Percentiles rank a stretch among this genome's conserved stretches.
These are phyloP conservation scores for Alces alces DNA, from an alignment of 2,113 vertebrate species.

Conservation along the genomic window DNA sequence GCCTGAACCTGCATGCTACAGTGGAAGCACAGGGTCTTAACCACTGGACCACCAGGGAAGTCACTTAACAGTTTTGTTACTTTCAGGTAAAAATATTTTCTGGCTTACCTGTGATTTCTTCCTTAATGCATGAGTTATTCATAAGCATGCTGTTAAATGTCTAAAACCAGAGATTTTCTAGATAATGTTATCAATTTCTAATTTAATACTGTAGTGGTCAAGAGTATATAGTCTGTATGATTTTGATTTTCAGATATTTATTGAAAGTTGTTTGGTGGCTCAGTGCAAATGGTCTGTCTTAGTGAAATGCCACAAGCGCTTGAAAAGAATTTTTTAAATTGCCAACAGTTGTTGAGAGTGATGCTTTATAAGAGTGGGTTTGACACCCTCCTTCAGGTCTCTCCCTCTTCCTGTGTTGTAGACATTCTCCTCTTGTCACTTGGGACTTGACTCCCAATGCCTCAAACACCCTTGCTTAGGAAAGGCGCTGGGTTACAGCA, in stretches of 20 bases:
- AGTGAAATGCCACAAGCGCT: neutral
- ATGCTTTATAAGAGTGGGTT: too few relatives aligned
- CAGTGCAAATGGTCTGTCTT: neutral
- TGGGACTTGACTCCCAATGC: neutral
- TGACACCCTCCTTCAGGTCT: neutral
- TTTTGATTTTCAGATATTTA: neutral
- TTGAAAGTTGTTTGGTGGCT: neutral
- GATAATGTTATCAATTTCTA: neutral
- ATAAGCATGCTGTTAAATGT: neutral
- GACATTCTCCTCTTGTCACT: neutral
- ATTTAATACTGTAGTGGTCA: neutral
- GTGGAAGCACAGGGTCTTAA: neutral
- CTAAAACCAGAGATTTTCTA: neutral
- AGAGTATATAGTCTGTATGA: neutral
- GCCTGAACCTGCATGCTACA: neutral
- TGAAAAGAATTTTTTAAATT: neutral
- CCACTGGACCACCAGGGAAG: neutral
- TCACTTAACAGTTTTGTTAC: neutral
- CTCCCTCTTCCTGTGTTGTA: neutral
- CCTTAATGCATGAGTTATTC: neutral
- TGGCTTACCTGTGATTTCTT: neutral
- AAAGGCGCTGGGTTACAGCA: neutral
- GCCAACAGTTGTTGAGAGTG: neutral
- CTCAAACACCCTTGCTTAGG: neutral
- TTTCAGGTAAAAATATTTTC: neutral